Evolutionary conservation across 2,888 invertebrate genomes (phyloP).

Genomic region (Teleiodes luculella): DNA sequence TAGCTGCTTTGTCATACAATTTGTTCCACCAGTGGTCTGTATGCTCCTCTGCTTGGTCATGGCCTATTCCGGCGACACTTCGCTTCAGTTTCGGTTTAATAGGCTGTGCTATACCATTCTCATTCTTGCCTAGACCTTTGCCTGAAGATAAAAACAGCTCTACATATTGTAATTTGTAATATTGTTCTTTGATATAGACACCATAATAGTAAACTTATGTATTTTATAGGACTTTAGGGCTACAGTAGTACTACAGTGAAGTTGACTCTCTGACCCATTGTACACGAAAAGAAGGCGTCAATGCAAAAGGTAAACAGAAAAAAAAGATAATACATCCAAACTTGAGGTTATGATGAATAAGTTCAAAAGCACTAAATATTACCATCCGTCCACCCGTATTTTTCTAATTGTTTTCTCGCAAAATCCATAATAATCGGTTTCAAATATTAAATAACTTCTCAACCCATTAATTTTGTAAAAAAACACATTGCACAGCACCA

Average conservation of each 20-base stretch:
- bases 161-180: no score
- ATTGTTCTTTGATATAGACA: no score
- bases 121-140: conserved; percentile 89
- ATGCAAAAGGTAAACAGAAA: no score
- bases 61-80: conserved; percentile 88
- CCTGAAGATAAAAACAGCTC: no score
- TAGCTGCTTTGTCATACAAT: conserved; percentile 85
- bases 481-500: no score
- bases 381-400: conserved; percentile 85
- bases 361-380: conserved; percentile 22
- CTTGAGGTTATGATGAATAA: no score
- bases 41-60: conserved; percentile 85
- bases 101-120: conserved; percentile 86
- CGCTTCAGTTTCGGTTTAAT: conserved; percentile 89
- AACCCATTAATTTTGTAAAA: no score
- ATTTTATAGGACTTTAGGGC: no score
- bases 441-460: neutral
- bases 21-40: conserved; percentile 92
- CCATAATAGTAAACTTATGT: neutral
- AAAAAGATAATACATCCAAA: no score
- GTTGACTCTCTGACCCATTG: no score
- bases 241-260: no score
- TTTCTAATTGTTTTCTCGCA: conserved; percentile 83
- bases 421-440: conserved; percentile 79
- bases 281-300: no score